phyloP scores from a whole-genome alignment of 1,140 invertebrate species.

The Heliothis virescens region DNA sequence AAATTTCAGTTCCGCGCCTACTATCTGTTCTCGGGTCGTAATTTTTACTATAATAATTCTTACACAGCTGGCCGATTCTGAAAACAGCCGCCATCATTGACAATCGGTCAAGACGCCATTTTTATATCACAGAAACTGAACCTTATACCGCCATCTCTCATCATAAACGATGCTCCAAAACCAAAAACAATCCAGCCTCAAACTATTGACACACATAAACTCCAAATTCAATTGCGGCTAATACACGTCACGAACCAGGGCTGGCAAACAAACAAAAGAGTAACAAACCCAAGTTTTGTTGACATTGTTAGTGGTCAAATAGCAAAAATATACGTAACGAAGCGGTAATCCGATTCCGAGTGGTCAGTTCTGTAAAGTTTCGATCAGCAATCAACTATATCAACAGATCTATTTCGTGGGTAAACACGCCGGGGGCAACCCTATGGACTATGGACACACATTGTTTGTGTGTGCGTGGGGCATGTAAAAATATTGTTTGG shows the following conservation, averaged over 20 bases:
- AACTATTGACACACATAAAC: conserved; percentile 36
- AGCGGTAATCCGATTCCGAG: conserved; percentile 81
- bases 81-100: too few species aligned
- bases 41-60: too few species aligned
- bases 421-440: conserved; percentile 70
- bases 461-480: conserved; percentile 16
- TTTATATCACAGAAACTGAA: too few species aligned
- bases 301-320: conserved; percentile 81
- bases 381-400: conserved; percentile 83
- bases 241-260: conserved; percentile 42
- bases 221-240: conserved; percentile 23
- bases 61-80: too few species aligned
- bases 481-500: too few species aligned
- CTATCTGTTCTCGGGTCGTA: too few species aligned
- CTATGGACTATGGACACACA: conserved; percentile 49
- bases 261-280: conserved; percentile 54
- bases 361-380: conserved; percentile 83
- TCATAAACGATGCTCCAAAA: neutral
- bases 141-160: neutral
- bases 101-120: too few species aligned
- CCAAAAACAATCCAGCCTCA: neutral
- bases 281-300: conserved; percentile 71
- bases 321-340: conserved; percentile 82
- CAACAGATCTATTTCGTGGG: conserved; percentile 82
- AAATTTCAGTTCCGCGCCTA: too few species aligned